Evolutionary conservation across 2,797 vertebrate species (phyloP), one percentile per base, ranked within the genome.

Genomic region (Varecia variegata): DNA sequence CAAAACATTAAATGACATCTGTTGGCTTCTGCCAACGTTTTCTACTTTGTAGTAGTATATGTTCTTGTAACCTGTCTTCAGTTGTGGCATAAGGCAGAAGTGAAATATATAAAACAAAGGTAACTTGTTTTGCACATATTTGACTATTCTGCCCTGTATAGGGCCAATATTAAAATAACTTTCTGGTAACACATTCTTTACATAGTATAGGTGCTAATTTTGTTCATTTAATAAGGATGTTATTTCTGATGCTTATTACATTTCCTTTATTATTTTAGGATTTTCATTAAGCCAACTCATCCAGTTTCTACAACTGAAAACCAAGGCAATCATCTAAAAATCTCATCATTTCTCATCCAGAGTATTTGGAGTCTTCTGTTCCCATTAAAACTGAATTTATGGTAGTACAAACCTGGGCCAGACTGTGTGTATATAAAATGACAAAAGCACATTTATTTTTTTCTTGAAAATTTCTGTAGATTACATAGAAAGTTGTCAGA

Each of bases 341-440:
- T 32, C 52, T 76, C 45, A 65, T 45, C 8, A 32, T 76, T 93
- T 52, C 35, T 77, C 89, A 94, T 79, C 60, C 88, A 94, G 54
- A 90, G 43, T 58, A 45, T 71, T 14, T 71, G 82, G 91, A 77
- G 74, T 90, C 82, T 91, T 82, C 23, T 30, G n/a, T 81, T 93
- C 62, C 74, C 67, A 77, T 62, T 62, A 80, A 94, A 96, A 97
- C 25, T 54, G 76, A 71, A 67, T 43, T 94, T 50, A 47, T 45
- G 87, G 40, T 82, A 83, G 0, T 84, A 38, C n/a, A 86, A 82
- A 88, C 68, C 80, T 65, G 10, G 81, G 89, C 65, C 67, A 83
- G 10, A 89, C 58, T 27, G 38, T 90, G 35, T 83, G 77, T 60
- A 9, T 76, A 92, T 47, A 67, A 65, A 88, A 54, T 67, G 5